Evolutionary conservation across 1,140 invertebrate genomes (phyloP).

Genomic region (Bombus difficillimus): DNA sequence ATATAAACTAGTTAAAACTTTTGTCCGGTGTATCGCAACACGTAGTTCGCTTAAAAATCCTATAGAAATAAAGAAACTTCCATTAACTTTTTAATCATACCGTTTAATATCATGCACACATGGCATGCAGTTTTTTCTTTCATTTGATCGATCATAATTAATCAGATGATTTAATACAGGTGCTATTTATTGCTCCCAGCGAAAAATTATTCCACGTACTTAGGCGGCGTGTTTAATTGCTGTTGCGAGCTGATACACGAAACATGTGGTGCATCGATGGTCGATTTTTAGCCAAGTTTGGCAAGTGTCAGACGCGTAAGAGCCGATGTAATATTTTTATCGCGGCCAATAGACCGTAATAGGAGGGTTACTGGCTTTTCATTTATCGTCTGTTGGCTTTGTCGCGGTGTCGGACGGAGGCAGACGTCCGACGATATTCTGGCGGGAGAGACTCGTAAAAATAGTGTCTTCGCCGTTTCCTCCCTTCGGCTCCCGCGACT

Average conservation of each 20-base stretch:
- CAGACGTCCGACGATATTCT: conserved; percentile 73
- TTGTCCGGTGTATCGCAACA: not conserved
- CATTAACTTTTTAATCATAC: not conserved
- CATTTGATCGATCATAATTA: not conserved
- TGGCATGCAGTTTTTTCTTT: not conserved
- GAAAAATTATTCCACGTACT: not conserved
- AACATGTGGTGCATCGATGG: no score
- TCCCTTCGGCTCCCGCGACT: conserved; percentile 74
- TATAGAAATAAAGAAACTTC: not conserved
- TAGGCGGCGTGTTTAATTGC: not conserved
- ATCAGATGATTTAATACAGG: not conserved
- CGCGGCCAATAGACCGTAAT: not conserved
- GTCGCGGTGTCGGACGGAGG: conserved; percentile 57
- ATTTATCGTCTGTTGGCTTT: conserved; percentile 25
- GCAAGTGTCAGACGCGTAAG: not conserved
- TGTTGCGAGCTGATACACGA: no score
- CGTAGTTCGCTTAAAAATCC: not conserved
- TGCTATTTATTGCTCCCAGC: not conserved
- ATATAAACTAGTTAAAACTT: not conserved
- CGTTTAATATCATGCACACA: not conserved
- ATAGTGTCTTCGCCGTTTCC: conserved; percentile 75
- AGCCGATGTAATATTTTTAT: conserved; percentile 6
- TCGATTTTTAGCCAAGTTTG: not conserved
- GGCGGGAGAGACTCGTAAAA: conserved; percentile 75
- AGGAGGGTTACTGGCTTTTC: not conserved